Base-by-base conservation (phyloP, 2,888 invertebrate genomes). In the Microplitis deprimator region DNA sequence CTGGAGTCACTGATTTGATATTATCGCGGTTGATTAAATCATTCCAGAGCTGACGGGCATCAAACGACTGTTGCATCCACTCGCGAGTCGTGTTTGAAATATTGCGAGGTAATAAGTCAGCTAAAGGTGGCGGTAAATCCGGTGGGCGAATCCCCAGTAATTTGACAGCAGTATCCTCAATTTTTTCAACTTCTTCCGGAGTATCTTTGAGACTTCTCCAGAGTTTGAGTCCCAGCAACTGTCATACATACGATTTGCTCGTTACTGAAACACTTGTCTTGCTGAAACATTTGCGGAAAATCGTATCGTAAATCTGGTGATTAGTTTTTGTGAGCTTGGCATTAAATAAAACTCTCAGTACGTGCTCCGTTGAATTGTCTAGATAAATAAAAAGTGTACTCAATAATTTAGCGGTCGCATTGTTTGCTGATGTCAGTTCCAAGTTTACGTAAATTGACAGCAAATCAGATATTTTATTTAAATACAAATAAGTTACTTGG, bases 381-480 rank as follows among this genome's bases (percentile, higher is more conserved):
- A 89, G 82, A 79, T 87, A 89, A 80, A 89, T 84, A 69, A 84
- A 84, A 40, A 89, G 78, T 65, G 82, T 82, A 74, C 85, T 85
- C 20, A 87, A 78, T 16, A 89, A 76, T 75, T 84, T 85, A 61
- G 83, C 82, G 72, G 85, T 81, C 67, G 85, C 74, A 74, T 87
- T 81, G 82, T 84, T 83, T 59, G 84, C 85, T 72, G 87, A 86
- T 81, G 86, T 87, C 1, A 91, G 83, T 80, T 90, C 89, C 83
- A 90, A 84, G 75, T 91, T 88, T 72, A 90, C 81, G 79, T 90
- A 90, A 80, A 90, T 84, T 59, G 85, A 85, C 76, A 91, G 83
- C 40, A 91, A 84, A 73, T 87, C 85, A 59, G 90, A 86, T 88
- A 91, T 90, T 82, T 87, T 86, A 79, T 89, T 88, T 73, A 90